Percentiles rank a stretch among this genome's conserved stretches.
These are phyloP conservation scores for Turnix velox DNA, from an alignment of 2,113 vertebrate species.

Conservation along the genomic window DNA sequence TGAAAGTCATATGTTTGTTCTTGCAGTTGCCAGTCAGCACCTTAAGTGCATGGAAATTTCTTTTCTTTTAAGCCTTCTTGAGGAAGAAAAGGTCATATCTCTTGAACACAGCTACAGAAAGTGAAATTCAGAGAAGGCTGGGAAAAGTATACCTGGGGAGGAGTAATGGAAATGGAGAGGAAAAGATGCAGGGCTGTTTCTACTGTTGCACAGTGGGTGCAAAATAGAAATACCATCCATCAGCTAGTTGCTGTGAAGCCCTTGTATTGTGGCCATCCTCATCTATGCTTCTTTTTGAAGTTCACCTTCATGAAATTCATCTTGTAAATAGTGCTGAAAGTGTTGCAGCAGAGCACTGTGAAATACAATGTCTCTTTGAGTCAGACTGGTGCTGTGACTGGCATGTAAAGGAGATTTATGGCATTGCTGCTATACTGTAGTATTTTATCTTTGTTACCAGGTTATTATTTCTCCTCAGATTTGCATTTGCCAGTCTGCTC, in stretches of 20 bases:
- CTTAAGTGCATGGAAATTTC: neutral
- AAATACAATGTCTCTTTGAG: neutral
- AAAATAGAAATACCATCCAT: neutral
- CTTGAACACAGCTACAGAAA: neutral
- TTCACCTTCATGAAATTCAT: neutral
- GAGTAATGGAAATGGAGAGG: neutral
- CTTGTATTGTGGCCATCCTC: neutral
- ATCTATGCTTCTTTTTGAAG: neutral
- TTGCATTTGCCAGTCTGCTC: neutral
- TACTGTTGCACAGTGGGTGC: neutral
- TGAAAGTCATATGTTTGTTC: neutral
- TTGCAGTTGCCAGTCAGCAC: neutral
- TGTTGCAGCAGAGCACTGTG: neutral
- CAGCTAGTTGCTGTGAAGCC: neutral
- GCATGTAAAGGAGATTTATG: neutral
- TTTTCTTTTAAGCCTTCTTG: neutral
- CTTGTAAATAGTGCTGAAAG: neutral
- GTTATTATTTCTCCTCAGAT: neutral
- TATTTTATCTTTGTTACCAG: neutral
- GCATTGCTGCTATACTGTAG: neutral
- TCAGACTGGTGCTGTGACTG: neutral
- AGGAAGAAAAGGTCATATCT: neutral
- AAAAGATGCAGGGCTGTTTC: neutral
- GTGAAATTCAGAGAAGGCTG: neutral
- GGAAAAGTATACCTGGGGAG: neutral